Evolutionary conservation across 2,888 invertebrate genomes (phyloP).

Genomic region (Spodoptera picta): DNA sequence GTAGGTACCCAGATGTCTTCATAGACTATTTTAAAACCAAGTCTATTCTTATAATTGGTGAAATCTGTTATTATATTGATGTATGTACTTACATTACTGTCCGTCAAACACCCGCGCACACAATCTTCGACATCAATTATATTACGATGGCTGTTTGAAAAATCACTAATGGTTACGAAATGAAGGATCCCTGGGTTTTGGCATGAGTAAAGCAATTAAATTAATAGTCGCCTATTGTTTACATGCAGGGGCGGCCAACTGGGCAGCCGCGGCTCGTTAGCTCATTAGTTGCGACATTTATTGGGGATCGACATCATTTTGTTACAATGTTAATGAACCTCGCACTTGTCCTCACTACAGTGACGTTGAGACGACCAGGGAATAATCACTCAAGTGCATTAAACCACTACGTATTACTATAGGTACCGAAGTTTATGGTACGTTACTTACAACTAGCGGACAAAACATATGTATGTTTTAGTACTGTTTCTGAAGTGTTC

Average conservation of each 20-base stretch:
- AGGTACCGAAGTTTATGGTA: too few species aligned
- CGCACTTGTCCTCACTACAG: slow-evolving; percentile 20
- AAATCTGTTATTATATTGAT: slow-evolving; percentile 41
- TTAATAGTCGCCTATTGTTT: slow-evolving; percentile 54
- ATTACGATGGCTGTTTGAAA: slow-evolving; percentile 40
- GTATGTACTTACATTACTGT: slow-evolving; percentile 20
- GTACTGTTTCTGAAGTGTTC: too few species aligned
- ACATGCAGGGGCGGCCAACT: slow-evolving; percentile 53
- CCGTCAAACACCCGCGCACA: slow-evolving; percentile 40
- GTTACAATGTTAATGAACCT: slow-evolving; percentile 40
- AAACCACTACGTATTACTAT: not conserved
- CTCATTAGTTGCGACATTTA: slow-evolving; percentile 49
- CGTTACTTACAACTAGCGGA: too few species aligned
- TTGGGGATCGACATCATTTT: slow-evolving; percentile 43
- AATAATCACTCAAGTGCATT: slow-evolving; percentile 12
- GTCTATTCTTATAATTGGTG: slow-evolving; percentile 49
- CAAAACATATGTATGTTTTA: too few species aligned
- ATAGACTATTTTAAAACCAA: slow-evolving; percentile 37
- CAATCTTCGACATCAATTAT: slow-evolving; percentile 52
- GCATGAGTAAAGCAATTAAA: slow-evolving; percentile 48
- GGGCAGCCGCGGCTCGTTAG: slow-evolving; percentile 49
- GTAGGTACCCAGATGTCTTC: slow-evolving; percentile 35
- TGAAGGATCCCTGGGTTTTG: slow-evolving; percentile 50
- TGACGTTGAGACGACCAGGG: slow-evolving; percentile 11
- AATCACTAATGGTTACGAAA: slow-evolving; percentile 46